Evolutionary conservation across 2,888 invertebrate genomes (phyloP).

Genomic region (Cataglyphis rosenhaueri): DNA sequence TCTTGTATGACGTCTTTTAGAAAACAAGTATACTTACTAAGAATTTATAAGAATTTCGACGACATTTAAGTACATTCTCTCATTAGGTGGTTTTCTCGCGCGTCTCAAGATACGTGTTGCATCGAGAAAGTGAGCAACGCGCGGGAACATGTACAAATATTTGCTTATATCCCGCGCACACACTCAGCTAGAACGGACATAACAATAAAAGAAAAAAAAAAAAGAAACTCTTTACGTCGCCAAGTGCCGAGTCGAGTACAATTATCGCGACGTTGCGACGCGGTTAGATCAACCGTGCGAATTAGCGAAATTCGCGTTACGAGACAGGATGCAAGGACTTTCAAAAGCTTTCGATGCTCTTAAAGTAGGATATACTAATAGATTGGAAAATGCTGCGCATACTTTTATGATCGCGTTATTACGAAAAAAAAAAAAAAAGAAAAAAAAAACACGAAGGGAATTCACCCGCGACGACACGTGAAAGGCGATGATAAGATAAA

Average conservation of each 20-base stretch:
- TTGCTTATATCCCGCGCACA: constrained; percentile 6
- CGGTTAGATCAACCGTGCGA: constrained; percentile 30
- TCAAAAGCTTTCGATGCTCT: not conserved
- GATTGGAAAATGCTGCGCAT: constrained; percentile 12
- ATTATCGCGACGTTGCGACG: constrained; percentile 40
- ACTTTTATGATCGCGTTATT: not conserved
- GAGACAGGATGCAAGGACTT: not conserved
- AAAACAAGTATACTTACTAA: not conserved
- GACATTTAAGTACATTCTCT: not conserved
- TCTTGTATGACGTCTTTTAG: not conserved
- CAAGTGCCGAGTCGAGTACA: constrained; percentile 31
- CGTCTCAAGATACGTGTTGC: constrained; percentile 22
- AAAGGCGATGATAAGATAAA: constrained; percentile 11
- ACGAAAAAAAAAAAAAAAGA: not conserved
- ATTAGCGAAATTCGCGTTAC: not conserved
- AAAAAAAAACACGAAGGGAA: not conserved
- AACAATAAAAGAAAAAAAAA: not conserved
- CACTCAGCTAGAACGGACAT: not conserved
- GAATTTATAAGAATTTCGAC: not conserved
- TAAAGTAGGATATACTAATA: not conserved
- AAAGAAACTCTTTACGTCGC: not conserved
- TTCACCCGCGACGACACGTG: not conserved
- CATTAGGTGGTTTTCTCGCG: not conserved
- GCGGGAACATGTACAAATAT: constrained; percentile 31
- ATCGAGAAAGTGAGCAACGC: not conserved